phyloP scores from a whole-genome alignment of 2,888 invertebrate genomes.

The Sarcophaga variegata region DNA sequence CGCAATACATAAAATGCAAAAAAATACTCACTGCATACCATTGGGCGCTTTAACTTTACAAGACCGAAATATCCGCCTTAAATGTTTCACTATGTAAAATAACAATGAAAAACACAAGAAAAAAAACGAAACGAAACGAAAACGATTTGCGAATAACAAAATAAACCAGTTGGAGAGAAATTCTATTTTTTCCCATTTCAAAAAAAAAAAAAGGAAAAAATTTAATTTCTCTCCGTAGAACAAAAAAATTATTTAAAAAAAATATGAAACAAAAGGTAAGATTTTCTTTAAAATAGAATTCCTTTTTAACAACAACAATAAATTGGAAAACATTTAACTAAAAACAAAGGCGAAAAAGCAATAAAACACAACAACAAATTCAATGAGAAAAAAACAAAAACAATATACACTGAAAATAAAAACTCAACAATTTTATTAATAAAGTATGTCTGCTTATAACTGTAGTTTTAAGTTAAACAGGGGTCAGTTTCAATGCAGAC shows the following conservation, averaged over 20 bases:
- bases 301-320: not conserved
- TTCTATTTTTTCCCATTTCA: conserved; percentile 54
- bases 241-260: conserved; percentile 17
- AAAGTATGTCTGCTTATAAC: not conserved
- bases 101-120: no score
- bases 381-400: not conserved
- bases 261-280: conserved; percentile 58
- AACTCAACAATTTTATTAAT: not conserved
- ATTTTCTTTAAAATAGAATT: conserved; percentile 37
- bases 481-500: conserved; percentile 6
- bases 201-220: conserved; percentile 40
- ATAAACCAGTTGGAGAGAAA: conserved; percentile 47
- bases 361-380: conserved; percentile 13
- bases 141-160: conserved; percentile 26
- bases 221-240: conserved; percentile 40
- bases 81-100: conserved; percentile 78
- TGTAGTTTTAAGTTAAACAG: not conserved
- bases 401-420: conserved; percentile 22
- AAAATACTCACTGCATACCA: conserved; percentile 68
- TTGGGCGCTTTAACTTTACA: conserved; percentile 80
- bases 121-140: conserved; percentile 39
- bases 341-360: no score
- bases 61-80: conserved; percentile 81
- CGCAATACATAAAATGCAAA: conserved; percentile 58
- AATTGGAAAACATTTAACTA: conserved; percentile 44